Evolutionary conservation across 2,113 vertebrate species (phyloP).

Genomic region (Cepphus grylle): DNA sequence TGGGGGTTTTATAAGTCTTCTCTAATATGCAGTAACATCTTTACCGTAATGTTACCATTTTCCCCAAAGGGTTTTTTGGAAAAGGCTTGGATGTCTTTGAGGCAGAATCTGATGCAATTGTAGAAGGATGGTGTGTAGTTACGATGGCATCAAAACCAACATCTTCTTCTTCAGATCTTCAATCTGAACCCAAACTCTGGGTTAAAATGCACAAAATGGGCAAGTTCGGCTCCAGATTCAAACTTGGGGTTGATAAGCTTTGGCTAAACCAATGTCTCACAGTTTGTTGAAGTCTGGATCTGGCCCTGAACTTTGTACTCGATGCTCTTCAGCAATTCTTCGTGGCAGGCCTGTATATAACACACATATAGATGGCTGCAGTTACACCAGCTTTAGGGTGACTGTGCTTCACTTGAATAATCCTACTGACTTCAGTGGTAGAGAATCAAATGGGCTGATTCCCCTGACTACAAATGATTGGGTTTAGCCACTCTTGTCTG

Average conservation of each 20-base stretch:
- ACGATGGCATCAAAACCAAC: neutral
- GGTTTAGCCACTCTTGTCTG: neutral
- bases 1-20: conserved; percentile 20
- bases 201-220: neutral
- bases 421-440: neutral
- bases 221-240: neutral
- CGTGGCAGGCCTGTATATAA: neutral
- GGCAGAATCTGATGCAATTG: neutral
- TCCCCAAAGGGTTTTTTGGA: neutral
- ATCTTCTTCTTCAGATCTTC: neutral
- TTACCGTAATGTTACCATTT: neutral
- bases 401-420: neutral
- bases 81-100: neutral
- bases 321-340: neutral
- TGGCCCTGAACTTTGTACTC: neutral
- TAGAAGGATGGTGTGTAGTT: neutral
- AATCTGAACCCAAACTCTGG: neutral
- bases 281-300: neutral
- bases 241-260: neutral
- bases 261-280: neutral
- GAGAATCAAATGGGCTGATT: neutral
- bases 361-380: neutral
- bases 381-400: neutral
- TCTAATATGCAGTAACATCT: neutral
- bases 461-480: neutral